Evolutionary conservation across 1,140 invertebrate genomes (phyloP).

Genomic region (Heliothis subflexa): DNA sequence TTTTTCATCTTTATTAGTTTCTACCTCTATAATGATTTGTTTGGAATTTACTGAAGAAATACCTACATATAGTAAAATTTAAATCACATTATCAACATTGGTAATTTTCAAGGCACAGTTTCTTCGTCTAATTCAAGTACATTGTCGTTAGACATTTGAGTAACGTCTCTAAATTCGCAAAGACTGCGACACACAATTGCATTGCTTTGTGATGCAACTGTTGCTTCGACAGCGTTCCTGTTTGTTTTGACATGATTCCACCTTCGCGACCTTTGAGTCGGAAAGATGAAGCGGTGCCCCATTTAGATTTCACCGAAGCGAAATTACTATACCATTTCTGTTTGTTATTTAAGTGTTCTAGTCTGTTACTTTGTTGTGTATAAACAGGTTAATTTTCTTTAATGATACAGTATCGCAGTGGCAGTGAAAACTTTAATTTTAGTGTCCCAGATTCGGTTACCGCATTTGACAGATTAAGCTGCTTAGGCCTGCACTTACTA

Average conservation of each 20-base stretch:
- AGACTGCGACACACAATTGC: slow-evolving; percentile 9
- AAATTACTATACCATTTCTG: not conserved
- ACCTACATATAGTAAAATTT: too few species aligned
- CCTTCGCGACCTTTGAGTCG: slow-evolving; percentile 12
- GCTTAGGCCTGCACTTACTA: too few species aligned
- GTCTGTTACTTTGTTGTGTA: not conserved
- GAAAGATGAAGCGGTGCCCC: not conserved
- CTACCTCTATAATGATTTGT: too few species aligned
- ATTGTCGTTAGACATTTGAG: slow-evolving; percentile 1
- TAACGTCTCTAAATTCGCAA: not conserved
- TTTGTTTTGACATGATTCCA: slow-evolving; percentile 42
- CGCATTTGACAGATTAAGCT: too few species aligned
- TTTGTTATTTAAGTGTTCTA: not conserved
- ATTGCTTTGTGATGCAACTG: slow-evolving; percentile 20
- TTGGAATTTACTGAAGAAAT: too few species aligned
- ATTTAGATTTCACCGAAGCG: slow-evolving; percentile 9
- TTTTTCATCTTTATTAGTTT: too few species aligned
- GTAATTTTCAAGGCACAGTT: not conserved
- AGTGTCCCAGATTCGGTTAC: too few species aligned
- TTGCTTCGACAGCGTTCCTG: slow-evolving; percentile 23
- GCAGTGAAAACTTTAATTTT: too few species aligned
- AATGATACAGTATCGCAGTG: too few species aligned
- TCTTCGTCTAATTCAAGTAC: not conserved
- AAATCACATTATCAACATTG: too few species aligned
- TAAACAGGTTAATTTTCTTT: too few species aligned